Evolutionary conservation across 2,888 invertebrate genomes (phyloP), one percentile per base, ranked within the genome.

Genomic region (Troides aeacus): DNA sequence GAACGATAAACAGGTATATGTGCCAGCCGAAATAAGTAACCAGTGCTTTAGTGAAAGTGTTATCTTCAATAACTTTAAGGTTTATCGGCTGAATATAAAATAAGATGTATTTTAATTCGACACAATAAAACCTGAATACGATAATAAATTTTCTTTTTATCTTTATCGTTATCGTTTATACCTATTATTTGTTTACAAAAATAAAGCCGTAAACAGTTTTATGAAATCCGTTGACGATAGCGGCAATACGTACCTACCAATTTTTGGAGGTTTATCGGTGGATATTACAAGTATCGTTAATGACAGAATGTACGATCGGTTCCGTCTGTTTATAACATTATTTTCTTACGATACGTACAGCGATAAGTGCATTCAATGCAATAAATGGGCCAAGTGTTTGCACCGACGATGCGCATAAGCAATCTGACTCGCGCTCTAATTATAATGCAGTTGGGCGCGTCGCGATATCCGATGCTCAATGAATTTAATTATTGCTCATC

Each of bases 361-460:
- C 30, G 67, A 70, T 67, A 67, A 70, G 53, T 61, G 69, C 66
- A 65, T 64, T 76, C 73, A 74, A 75, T 73, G 75, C 74, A 78
- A 78, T 81, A 87, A 86, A 86, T 87, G 81, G 86, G 84, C 78
- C 86, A 86, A 85, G 84, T 81, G 84, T 84, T 81, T 81, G 85
- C 84, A 82, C 80, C 77, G 76, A 73, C 78, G 84, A 84, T 81
- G 82, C 84, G 82, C 56, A 83, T 79, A 82, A 80, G 84, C 84
- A 82, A 85, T 84, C 81, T 81, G 86, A 86, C 76, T 79, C 83
- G 81, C 76, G 77, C 71, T 84, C 84, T 86, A 87, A 86, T 86
- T 85, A 87, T 87, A 87, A 83, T 78, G 74, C 75, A 73, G 72
- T 79, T 77, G 76, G 74, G 77, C 79, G 81, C 80, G 82, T 80